Conservation (phyloP, 2,797 vertebrate genomes). For the Bryconaethiops microstoma region DNA sequence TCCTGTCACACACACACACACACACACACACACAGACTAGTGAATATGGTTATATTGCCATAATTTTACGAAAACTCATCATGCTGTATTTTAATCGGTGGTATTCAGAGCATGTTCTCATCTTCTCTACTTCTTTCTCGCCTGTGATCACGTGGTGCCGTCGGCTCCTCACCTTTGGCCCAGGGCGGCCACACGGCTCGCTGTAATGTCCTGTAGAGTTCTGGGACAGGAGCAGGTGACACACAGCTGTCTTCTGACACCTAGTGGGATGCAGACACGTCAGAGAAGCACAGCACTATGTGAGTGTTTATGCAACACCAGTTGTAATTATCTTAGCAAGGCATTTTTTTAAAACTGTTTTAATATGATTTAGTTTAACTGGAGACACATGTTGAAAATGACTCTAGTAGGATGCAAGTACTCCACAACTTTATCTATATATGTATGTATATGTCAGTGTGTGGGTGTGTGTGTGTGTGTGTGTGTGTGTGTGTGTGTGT, state of each 20-base stretch:
- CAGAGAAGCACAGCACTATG: background rate
- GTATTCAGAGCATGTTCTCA: conserved; percentile 30
- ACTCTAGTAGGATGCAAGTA: no score
- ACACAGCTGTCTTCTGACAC: conserved; percentile 62
- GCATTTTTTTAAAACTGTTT: background rate
- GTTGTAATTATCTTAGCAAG: background rate
- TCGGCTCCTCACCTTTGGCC: conserved; percentile 19
- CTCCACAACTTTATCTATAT: no score
- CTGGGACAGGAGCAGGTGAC: conserved; percentile 52
- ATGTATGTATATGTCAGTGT: no score
- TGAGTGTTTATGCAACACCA: background rate
- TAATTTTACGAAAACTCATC: background rate
- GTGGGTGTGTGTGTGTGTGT: no score
- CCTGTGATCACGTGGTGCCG: conserved; percentile 22
- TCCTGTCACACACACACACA: conserved; percentile 30
- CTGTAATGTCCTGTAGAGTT: conserved; percentile 32
- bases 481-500: no score
- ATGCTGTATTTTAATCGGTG: background rate
- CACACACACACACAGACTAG: conserved; percentile 10
- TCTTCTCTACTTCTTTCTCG: conserved; percentile 52
- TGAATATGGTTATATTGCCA: background rate
- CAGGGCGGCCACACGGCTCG: conserved; percentile 5
- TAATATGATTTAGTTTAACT: background rate
- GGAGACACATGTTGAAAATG: background rate
- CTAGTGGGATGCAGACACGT: conserved; percentile 51